These are phyloP conservation scores for Leptopilina syphax DNA, from an alignment of 2,888 invertebrate genomes.

Conservation along the genomic window DNA sequence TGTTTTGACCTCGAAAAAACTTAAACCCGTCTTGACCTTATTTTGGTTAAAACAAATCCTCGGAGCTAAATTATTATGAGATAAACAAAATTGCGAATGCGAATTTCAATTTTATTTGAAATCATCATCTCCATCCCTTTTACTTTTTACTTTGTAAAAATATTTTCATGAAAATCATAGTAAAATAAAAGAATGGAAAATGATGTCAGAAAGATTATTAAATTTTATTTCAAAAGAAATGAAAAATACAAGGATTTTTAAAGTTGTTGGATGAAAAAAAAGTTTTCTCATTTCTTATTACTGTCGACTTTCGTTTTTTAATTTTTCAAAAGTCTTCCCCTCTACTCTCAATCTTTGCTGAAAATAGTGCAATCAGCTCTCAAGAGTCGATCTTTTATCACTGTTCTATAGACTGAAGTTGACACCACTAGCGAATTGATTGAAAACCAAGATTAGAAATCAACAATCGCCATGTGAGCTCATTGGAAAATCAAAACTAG, in stretches of 20 bases:
- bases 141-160: no score
- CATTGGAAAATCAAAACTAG: slow-evolving; percentile 19
- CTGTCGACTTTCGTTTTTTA: background rate
- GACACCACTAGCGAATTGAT: slow-evolving; percentile 36
- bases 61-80: background rate
- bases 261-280: background rate
- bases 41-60: slow-evolving; percentile 7
- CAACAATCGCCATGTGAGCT: slow-evolving; percentile 25
- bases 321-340: background rate
- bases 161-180: no score
- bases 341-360: slow-evolving; percentile 1
- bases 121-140: background rate
- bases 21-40: background rate
- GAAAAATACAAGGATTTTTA: background rate
- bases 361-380: slow-evolving; percentile 30
- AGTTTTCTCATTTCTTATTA: background rate
- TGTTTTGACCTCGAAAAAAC: background rate
- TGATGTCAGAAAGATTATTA: background rate
- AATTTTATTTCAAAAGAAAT: background rate
- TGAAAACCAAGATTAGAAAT: slow-evolving; percentile 38
- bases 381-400: slow-evolving; percentile 17
- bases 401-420: slow-evolving; percentile 22
- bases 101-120: background rate
- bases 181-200: no score
- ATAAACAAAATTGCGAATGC: background rate